phyloP scores from a whole-genome alignment of 2,797 vertebrate genomes.

The Catamblyrhynchus diadema region DNA sequence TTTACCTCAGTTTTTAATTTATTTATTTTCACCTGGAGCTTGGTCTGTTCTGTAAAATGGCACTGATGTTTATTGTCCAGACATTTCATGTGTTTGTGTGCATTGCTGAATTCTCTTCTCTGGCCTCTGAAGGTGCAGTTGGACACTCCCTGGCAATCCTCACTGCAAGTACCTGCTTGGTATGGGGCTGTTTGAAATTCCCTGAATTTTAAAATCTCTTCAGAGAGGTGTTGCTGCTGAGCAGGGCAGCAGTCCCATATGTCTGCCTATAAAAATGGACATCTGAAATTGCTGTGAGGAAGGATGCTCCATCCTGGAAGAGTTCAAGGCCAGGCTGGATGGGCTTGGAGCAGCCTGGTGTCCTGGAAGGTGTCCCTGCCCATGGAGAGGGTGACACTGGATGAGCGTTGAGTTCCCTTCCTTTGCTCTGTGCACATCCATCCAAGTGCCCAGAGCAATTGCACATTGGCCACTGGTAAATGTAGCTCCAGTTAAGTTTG shows the following conservation, averaged over 20 bases:
- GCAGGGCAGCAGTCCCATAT: neutral
- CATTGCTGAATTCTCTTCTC: neutral
- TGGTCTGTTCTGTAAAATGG: neutral
- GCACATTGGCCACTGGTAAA: neutral
- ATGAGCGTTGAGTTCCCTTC: neutral
- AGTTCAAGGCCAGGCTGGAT: neutral
- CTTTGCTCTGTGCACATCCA: neutral
- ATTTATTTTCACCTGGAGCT: neutral
- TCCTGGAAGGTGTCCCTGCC: neutral
- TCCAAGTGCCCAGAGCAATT: neutral
- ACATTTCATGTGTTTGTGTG: neutral
- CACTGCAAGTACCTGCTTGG: neutral
- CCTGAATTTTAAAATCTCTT: neutral
- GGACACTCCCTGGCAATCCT: neutral
- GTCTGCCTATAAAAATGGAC: neutral
- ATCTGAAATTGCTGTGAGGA: neutral
- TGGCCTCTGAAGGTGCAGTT: neutral
- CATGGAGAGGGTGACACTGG: too few relatives aligned
- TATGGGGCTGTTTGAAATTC: neutral
- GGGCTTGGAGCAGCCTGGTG: neutral
- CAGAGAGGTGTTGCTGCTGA: neutral
- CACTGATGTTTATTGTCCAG: neutral
- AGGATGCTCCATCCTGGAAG: neutral
- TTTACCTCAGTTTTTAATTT: neutral
- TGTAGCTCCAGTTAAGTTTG: neutral